Evolutionary conservation across 1,140 invertebrate species (phyloP).

Genomic region (Lordiphosa stackelbergi): DNA sequence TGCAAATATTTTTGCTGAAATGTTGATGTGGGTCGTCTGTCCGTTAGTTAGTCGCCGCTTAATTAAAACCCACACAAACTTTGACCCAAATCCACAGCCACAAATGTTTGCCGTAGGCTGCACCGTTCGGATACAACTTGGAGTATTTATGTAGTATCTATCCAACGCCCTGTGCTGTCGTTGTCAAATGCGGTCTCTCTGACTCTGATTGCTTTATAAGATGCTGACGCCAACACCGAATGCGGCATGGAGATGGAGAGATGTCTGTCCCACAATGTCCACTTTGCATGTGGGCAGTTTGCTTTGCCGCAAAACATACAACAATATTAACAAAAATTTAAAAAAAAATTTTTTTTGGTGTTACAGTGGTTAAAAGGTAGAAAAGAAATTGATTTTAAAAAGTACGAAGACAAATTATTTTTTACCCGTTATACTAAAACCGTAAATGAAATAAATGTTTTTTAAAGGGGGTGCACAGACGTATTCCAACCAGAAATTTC

Average conservation of each 20-base stretch:
- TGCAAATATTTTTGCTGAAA: conserved; percentile 16
- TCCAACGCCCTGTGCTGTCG: conserved; percentile 19
- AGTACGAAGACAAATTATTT: no score
- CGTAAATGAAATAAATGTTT: no score
- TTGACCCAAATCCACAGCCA: conserved; percentile 61
- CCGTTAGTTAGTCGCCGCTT: conserved; percentile 41
- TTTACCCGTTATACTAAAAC: no score
- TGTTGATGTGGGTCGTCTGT: conserved; percentile 32
- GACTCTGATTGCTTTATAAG: conserved; percentile 56
- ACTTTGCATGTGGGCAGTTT: conserved; percentile 63
- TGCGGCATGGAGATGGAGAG: conserved; percentile 19
- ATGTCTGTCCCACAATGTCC: conserved; percentile 30
- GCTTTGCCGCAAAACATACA: conserved; percentile 47
- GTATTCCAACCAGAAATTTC: no score
- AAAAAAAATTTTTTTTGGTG: conserved; percentile 4
- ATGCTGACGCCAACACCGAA: conserved; percentile 59
- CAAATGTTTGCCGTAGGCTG: conserved; percentile 45
- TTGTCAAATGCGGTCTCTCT: conserved; percentile 47
- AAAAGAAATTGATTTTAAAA: background rate
- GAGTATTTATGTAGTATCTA: conserved; percentile 2
- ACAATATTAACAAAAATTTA: conserved; percentile 10
- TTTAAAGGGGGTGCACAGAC: no score
- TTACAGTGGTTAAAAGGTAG: conserved; percentile 36
- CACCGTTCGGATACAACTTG: conserved; percentile 19
- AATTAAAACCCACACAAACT: conserved; percentile 68